phyloP scores from a whole-genome alignment of 2,113 vertebrate genomes.

The Lamprologus callipterus region DNA sequence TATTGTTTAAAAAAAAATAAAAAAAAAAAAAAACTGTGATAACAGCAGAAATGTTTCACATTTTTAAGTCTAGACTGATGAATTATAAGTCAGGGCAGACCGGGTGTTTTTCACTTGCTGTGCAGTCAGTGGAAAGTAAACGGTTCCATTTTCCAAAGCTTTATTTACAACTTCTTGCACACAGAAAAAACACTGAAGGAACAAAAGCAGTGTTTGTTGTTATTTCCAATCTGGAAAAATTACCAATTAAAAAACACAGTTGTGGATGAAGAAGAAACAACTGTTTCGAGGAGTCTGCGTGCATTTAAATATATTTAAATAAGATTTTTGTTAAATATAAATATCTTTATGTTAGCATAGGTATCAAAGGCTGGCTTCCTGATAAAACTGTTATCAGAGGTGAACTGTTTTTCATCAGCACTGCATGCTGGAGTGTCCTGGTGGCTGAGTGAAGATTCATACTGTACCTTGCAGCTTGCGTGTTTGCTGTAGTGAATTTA shows the following conservation, averaged over 20 bases:
- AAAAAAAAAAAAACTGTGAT: too few relatives aligned
- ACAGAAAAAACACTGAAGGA: not conserved
- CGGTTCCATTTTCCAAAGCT: not conserved
- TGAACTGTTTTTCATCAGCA: not conserved
- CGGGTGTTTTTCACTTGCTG: not conserved
- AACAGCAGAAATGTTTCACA: not conserved
- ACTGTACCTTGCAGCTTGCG: not conserved
- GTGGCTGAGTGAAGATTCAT: not conserved
- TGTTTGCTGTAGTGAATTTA: not conserved
- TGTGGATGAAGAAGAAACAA: not conserved
- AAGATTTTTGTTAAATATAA: not conserved
- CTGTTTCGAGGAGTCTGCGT: not conserved
- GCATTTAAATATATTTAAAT: not conserved
- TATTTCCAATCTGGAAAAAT: not conserved
- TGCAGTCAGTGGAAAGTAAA: not conserved
- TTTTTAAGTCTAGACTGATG: not conserved
- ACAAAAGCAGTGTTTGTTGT: not conserved
- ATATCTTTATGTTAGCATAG: not conserved
- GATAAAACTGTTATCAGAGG: not conserved
- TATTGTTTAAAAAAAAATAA: not conserved
- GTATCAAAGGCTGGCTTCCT: not conserved
- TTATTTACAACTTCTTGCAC: conserved; percentile 18
- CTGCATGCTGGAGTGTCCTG: not conserved
- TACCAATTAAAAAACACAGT: not conserved
- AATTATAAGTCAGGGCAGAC: not conserved